phyloP scores from a whole-genome alignment of 1,140 invertebrate genomes.

The Maconellicoccus hirsutus region DNA sequence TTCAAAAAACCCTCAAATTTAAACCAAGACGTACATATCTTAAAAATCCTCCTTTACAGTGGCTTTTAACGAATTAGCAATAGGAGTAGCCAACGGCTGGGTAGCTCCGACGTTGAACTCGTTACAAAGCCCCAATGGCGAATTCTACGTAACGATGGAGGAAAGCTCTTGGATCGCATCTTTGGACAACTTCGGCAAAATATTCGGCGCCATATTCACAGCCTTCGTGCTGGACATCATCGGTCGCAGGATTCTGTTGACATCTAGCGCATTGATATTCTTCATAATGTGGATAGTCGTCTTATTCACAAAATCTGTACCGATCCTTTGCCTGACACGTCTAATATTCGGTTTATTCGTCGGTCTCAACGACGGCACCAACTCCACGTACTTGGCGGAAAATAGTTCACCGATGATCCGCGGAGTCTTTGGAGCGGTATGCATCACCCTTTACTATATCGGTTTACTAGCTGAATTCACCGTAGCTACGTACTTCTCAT shows the following conservation, averaged over 20 bases:
- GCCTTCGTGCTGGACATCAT: not conserved
- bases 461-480: conserved; percentile 65
- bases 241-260: not conserved
- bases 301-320: not conserved
- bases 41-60: not conserved
- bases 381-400: conserved; percentile 75
- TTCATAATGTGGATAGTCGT: not conserved
- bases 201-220: not conserved
- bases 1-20: too few species aligned
- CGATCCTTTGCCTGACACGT: not conserved
- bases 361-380: conserved; percentile 59
- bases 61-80: not conserved
- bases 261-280: not conserved
- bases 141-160: not conserved
- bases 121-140: not conserved
- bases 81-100: not conserved
- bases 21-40: too few species aligned
- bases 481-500: conserved; percentile 58
- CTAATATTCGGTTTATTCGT: conserved; percentile 46
- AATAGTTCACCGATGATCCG: conserved; percentile 39
- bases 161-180: conserved; percentile 5
- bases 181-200: not conserved
- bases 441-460: conserved; percentile 64
- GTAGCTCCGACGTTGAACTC: not conserved
- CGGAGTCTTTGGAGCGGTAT: conserved; percentile 49